phyloP scores from a whole-genome alignment of 2,888 invertebrate genomes.

The Cyclophora punctaria region DNA sequence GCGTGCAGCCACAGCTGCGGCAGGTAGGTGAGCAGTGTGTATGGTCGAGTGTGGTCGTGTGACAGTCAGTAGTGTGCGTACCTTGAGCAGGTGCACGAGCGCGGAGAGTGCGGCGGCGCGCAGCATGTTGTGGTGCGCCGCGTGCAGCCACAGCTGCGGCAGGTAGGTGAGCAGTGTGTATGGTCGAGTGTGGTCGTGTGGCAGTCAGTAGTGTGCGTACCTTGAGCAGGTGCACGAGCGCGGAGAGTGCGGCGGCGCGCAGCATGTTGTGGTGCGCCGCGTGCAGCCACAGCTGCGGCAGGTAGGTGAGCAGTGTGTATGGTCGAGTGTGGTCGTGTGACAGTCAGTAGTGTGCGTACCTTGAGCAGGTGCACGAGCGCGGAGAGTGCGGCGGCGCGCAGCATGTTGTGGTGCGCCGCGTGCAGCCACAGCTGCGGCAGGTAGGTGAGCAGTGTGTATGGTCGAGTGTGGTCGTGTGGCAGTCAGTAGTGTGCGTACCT shows the following conservation, averaged over 20 bases:
- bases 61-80: no score
- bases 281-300: constrained; percentile 87
- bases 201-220: no score
- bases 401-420: constrained; percentile 90
- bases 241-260: constrained; percentile 91
- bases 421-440: constrained; percentile 87
- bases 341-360: constrained; percentile 42
- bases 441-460: no score
- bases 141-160: constrained; percentile 89
- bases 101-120: constrained; percentile 89
- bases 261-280: constrained; percentile 92
- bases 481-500: constrained; percentile 56
- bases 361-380: constrained; percentile 90
- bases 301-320: no score
- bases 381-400: constrained; percentile 91
- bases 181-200: not conserved
- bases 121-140: constrained; percentile 91
- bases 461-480: no score
- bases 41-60: no score
- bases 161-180: constrained; percentile 37
- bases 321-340: no score
- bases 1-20: constrained; percentile 92
- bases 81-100: no score
- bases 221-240: no score
- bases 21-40: no score